Conservation (phyloP, 1,140 invertebrate species). For the Meloidogyne hapla region DNA sequence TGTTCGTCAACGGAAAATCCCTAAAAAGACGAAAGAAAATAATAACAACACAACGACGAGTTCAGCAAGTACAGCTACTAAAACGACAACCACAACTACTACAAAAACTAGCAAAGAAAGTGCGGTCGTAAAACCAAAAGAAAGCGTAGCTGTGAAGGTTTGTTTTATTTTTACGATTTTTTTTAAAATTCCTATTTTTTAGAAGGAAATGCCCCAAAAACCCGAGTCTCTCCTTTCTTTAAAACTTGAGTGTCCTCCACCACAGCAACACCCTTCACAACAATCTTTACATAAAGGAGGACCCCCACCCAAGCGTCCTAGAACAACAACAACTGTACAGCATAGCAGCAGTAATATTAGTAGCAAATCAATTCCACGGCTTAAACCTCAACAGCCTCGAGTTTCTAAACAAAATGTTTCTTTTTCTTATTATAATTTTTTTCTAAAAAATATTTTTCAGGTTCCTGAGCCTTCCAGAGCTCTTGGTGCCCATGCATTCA, state of each 20-base stretch:
- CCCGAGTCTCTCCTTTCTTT: background rate
- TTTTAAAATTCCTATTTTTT: no score
- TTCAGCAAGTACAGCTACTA: no score
- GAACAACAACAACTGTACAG: background rate
- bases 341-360: background rate
- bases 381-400: background rate
- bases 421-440: background rate
- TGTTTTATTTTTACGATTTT: no score
- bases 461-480: constrained; percentile 40
- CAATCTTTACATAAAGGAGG: constrained; percentile 7
- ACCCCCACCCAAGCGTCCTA: background rate
- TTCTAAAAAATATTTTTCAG: background rate
- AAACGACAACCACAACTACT: no score
- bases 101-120: no score
- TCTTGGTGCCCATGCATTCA: constrained; percentile 44
- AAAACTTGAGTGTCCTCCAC: constrained; percentile 5
- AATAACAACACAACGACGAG: no score
- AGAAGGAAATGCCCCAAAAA: background rate
- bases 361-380: background rate
- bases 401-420: background rate
- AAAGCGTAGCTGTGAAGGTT: no score
- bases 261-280: background rate
- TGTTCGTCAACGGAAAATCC: no score
- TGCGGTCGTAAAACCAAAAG: no score
- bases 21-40: no score